phyloP scores from a whole-genome alignment of 2,113 vertebrate genomes.

The cat (Felis catus) region DNA sequence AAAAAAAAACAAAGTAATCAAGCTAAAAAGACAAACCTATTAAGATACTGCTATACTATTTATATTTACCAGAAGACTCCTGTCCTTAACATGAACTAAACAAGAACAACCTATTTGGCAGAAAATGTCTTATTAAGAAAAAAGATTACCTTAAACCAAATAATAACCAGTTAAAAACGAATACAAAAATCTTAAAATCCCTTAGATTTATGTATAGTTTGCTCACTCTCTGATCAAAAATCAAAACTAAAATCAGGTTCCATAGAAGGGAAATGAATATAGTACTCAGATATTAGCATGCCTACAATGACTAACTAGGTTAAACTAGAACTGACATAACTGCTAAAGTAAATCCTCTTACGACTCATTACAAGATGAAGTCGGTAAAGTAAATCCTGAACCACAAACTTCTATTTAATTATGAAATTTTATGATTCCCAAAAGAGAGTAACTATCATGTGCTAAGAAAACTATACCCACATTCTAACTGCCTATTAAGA shows the following conservation, averaged over 20 bases:
- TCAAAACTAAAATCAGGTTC: conserved; percentile 51
- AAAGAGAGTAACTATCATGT: conserved; percentile 3
- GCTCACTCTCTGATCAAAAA: neutral
- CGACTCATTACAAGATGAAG: conserved; percentile 29
- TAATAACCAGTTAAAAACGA: conserved; percentile 22
- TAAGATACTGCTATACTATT: neutral
- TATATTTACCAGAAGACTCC: conserved; percentile 28
- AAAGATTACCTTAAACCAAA: conserved; percentile 44
- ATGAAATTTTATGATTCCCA: conserved; percentile 23
- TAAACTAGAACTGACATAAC: conserved; percentile 24
- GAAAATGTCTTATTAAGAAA: conserved; percentile 25
- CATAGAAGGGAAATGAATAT: conserved; percentile 9
- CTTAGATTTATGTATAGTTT: conserved; percentile 42
- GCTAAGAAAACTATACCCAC: conserved; percentile 28
- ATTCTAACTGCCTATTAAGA: conserved; percentile 41
- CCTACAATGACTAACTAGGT: neutral
- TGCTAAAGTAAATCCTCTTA: conserved; percentile 35
- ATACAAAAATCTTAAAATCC: conserved; percentile 33
- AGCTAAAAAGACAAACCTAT: conserved; percentile 11
- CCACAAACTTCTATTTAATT: conserved; percentile 47
- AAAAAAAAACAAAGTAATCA: conserved; percentile 4
- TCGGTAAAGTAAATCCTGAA: neutral
- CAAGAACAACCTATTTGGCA: neutral
- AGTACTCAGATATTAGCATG: conserved; percentile 11
- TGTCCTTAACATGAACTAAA: conserved; percentile 39